Evolutionary conservation across 2,113 vertebrate genomes (phyloP).

Genomic region (Cebus imitator): DNA sequence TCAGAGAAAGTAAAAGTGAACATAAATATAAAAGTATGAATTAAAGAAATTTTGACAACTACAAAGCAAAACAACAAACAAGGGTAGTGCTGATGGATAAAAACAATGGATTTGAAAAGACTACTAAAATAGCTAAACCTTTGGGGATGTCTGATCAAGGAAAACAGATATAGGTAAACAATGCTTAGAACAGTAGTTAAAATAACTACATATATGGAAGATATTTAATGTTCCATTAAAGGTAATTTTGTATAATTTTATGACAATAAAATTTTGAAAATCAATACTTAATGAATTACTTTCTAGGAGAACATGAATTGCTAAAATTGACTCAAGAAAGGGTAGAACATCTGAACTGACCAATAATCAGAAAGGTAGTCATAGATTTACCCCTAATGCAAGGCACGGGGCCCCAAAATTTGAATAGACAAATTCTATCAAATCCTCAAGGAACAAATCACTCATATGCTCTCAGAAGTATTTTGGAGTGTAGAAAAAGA

Average conservation of each 20-base stretch:
- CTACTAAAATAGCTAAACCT: not conserved
- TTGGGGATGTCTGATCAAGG: not conserved
- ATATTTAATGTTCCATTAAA: not conserved
- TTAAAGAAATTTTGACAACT: not conserved
- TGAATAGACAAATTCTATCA: conserved; percentile 13
- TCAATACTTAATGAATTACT: not conserved
- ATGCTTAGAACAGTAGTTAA: not conserved
- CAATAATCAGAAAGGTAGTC: not conserved
- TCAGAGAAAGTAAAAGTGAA: not conserved
- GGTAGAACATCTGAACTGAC: not conserved
- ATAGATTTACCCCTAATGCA: not conserved
- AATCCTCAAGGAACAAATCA: not conserved
- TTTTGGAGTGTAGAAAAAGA: not conserved
- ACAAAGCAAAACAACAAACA: not conserved
- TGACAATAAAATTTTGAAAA: not conserved
- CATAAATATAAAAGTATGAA: not conserved
- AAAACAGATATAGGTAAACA: conserved; percentile 25
- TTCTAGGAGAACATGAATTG: not conserved
- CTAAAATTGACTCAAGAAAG: conserved; percentile 6
- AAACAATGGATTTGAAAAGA: not conserved
- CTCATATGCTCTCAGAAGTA: not conserved
- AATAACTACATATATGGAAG: not conserved
- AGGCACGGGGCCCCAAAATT: not conserved
- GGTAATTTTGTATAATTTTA: not conserved
- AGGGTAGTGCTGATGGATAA: not conserved